Percentiles rank a stretch among this genome's conserved stretches.
phyloP scores from a whole-genome alignment of 2,888 invertebrate genomes.

The Heliconius sara region DNA sequence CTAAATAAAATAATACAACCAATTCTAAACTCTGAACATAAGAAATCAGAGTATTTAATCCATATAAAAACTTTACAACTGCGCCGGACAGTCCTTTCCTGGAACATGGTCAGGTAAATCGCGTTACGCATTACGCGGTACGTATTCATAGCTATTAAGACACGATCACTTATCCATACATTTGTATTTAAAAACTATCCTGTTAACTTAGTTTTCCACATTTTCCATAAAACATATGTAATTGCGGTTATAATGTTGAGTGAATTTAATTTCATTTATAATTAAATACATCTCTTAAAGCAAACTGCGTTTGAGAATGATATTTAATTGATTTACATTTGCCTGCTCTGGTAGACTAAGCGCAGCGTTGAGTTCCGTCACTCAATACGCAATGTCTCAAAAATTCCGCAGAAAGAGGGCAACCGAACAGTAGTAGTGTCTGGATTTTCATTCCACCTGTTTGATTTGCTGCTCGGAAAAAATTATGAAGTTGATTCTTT shows the following conservation, averaged over 20 bases:
- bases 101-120: constrained; percentile 16
- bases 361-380: not conserved
- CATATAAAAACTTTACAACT: not conserved
- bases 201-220: not conserved
- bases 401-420: too few species aligned
- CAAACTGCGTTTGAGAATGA: not conserved
- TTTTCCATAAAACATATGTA: not conserved
- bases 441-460: too few species aligned
- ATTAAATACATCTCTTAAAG: too few species aligned
- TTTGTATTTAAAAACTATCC: constrained; percentile 15
- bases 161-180: constrained; percentile 11
- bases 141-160: constrained; percentile 26
- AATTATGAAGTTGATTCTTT: too few species aligned
- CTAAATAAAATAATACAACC: not conserved
- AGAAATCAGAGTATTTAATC: not conserved
- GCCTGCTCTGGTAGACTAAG: not conserved
- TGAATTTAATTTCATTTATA: not conserved
- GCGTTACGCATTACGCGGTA: constrained; percentile 8
- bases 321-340: not conserved
- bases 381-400: too few species aligned
- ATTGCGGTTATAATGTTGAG: not conserved
- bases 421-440: too few species aligned
- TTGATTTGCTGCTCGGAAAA: too few species aligned
- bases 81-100: constrained; percentile 18
- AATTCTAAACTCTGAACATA: not conserved